Base-by-base conservation (phyloP, 2,113 vertebrate species). In the Herpetotheres cachinnans region DNA sequence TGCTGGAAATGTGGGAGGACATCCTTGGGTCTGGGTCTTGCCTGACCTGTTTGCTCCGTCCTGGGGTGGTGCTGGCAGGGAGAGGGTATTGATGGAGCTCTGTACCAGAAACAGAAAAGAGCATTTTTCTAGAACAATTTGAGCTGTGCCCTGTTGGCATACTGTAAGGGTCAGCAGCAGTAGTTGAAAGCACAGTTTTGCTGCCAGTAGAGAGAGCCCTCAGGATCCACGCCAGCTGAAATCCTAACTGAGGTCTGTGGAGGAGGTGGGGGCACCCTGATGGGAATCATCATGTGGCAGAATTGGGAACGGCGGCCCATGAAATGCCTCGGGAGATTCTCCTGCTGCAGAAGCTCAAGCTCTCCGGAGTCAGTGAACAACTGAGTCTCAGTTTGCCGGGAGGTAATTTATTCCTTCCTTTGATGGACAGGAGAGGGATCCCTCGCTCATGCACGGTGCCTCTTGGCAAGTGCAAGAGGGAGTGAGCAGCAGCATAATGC, bases 91-190 rank as follows among this genome's bases (percentile, higher is more conserved):
- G 3, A 5, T 44, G 25, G 49, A n/a, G 26, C 32, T 69, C 58
- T 49, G 55, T 58, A 30, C 14, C 16, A 38, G 82, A 40, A 92
- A 38, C 27, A 29, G 52, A 56, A 21, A 47, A 21, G 15, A 30
- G 16, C 0, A 0, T 63, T 63, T 81, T 73, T 67, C 8, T 65
- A 44, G 71, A 40, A 27, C 0, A 8, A 13, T 8, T 71, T 47
- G 58, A 58, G 69, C 38, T n/a, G 27, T 54, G 30, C 47, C 38
- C 49, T 54, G 21, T 29, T 84, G 38, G 36, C 9, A 3, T 5
- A 49, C 67, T 21, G 25, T 21, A 25, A 54, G 72, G 47, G 34
- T 16, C 16, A 7, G 46, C 65, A 84, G 61, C 44, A 59, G n/a
- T 10, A 77, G 49, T 14, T 46, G 38, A 32, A 49, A 56, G 59